phyloP scores from a whole-genome alignment of 2,797 vertebrate species.

The Lemur catta region DNA sequence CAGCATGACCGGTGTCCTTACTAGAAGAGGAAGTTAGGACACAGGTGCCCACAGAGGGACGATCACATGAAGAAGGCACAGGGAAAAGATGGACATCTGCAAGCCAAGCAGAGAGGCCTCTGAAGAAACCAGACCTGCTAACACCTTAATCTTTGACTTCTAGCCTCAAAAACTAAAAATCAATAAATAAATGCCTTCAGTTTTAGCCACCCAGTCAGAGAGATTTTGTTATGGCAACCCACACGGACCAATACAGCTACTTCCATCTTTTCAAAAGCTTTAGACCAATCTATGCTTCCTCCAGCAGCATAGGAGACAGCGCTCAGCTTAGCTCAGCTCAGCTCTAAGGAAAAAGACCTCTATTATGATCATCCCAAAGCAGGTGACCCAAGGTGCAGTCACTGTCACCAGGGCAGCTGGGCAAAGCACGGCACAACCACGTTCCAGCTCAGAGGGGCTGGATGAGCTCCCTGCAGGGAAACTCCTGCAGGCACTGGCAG shows the following conservation, averaged over 20 bases:
- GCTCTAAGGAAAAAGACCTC: neutral
- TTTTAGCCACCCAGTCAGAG: neutral
- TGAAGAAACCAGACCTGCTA: neutral
- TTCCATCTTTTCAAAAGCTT: neutral
- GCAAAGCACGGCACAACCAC: no score
- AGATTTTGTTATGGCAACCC: neutral
- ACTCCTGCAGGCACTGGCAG: neutral
- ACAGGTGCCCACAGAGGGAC: no score
- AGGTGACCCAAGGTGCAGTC: accelerated
- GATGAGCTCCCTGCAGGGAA: neutral
- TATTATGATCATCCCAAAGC: neutral
- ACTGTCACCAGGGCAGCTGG: neutral
- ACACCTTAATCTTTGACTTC: neutral
- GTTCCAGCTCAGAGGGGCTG: neutral
- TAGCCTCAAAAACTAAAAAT: neutral
- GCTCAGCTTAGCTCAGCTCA: neutral
- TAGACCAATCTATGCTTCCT: neutral
- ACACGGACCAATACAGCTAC: neutral
- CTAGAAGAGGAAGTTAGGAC: neutral
- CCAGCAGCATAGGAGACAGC: accelerated
- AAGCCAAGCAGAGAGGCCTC: neutral
- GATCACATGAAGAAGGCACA: neutral
- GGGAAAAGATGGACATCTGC: neutral
- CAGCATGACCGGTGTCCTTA: neutral
- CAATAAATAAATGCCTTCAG: neutral